A percentile compares a stretch with the other conserved stretches of the same genome.
Conservation (phyloP, 37 sponge, comb jelly and placozoan species). For the Hexactinellida sp. region DNA sequence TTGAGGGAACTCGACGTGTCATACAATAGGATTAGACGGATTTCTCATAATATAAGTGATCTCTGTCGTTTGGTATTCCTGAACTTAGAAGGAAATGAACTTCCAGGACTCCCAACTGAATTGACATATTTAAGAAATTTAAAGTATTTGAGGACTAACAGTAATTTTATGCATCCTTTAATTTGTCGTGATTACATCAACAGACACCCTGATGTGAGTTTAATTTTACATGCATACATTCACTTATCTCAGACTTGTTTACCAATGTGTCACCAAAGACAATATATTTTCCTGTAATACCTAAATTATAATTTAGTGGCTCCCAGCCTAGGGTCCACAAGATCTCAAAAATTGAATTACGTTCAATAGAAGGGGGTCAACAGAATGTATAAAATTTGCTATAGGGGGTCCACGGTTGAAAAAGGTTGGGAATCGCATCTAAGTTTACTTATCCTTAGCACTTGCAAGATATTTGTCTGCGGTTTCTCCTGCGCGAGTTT, state of each 20-base stretch:
- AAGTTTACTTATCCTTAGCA: neutral
- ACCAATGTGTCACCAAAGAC: too few species aligned
- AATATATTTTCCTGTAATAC: too few species aligned
- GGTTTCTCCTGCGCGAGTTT: neutral
- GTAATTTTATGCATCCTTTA: constrained; percentile 6
- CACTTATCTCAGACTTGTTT: neutral
- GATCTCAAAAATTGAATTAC: too few species aligned
- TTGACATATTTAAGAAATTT: neutral
- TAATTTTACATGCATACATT: neutral
- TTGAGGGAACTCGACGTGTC: neutral
- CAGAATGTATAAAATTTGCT: too few species aligned
- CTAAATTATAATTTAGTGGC: too few species aligned
- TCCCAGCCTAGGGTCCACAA: too few species aligned
- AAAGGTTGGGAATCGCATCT: too few species aligned
- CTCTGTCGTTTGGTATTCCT: neutral
- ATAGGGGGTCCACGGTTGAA: too few species aligned
- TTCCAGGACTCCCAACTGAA: neutral
- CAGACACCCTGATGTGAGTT: constrained; percentile 2
- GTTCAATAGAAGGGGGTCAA: too few species aligned
- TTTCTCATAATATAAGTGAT: neutral
- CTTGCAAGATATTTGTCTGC: constrained; percentile 1
- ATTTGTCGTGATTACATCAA: neutral
- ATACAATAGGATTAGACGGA: neutral
- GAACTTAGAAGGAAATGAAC: constrained; percentile 7
- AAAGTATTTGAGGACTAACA: neutral